Base-by-base conservation (phyloP, 1,140 invertebrate genomes). In the Camponotus pennsylvanicus region DNA sequence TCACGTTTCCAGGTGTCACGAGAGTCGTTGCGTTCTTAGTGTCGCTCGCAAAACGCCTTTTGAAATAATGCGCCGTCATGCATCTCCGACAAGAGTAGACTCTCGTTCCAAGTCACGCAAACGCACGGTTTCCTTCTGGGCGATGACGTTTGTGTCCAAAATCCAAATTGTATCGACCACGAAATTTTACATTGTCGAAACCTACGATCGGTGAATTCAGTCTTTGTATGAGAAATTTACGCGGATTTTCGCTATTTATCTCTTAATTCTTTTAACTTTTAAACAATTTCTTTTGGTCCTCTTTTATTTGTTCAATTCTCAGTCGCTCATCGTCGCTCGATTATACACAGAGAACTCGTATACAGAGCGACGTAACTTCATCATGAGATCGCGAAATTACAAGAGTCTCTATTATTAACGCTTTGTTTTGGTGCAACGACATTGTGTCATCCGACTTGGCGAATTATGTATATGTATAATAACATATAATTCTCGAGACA, bases 1-100 rank as follows among this genome's bases (percentile, higher is more conserved):
- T 90, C 94, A 93, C 86, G 88, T 93, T 93, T 95, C 95, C 94
- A 95, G 95, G 95, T 95, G 90, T 57, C 57, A 86, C 59, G 49
- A 85, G 71, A 57, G 42, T 77, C 40, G 45, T 40, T 71, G 78
- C 78, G 49, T 75, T n/a, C 61, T 55, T 83, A 82, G 49, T 49
- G 40, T 80, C 63, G 49, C 32, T 42, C 27, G 27, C 52, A 9
- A 77, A 32, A 11, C 75, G 11, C n/a, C 27, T 75, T 34, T 34
- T 11, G n/a, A 67, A 42, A 42, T 45, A 69, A 9, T 27, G 15
- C 18, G 61, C 18, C 45, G 34, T 40, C 59, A 11, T n/a, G 27
- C 57, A 37, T 42, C 37, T 37, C 15, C 11, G 21, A 77, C 37
- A 27, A 49, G 40, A 49, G 55, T 15, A 45, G 9, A 11, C 27